These are phyloP conservation scores for Drosophila sp. DNA, from an alignment of 1,140 invertebrate genomes.

Conservation along the genomic window DNA sequence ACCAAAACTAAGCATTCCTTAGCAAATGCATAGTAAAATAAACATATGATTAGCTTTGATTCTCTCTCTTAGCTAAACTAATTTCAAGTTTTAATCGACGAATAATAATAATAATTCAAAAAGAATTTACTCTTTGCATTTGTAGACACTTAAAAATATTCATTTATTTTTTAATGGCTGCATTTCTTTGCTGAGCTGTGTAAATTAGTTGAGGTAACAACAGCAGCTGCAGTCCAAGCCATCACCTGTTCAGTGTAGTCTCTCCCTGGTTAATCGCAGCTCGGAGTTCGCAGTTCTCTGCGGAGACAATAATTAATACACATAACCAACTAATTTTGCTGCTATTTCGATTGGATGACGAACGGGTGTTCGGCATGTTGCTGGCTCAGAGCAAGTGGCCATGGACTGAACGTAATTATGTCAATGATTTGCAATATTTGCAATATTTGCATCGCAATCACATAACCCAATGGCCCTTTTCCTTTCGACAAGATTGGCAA, in stretches of 20 bases:
- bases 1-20: background rate
- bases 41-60: too few species aligned
- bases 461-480: constrained; percentile 38
- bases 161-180: background rate
- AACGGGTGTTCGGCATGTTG: background rate
- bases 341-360: constrained; percentile 38
- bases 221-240: constrained; percentile 42
- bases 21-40: too few species aligned
- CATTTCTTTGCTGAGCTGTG: constrained; percentile 40
- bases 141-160: too few species aligned
- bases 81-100: too few species aligned
- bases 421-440: constrained; percentile 66
- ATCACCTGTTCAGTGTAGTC: constrained; percentile 53
- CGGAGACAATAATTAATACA: constrained; percentile 61
- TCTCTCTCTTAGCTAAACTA: too few species aligned
- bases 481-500: constrained; percentile 34
- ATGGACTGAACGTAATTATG: constrained; percentile 66
- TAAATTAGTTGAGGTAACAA: constrained; percentile 45
- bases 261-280: constrained; percentile 1
- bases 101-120: background rate
- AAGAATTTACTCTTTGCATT: background rate
- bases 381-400: constrained; percentile 39
- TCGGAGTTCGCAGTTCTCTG: constrained; percentile 28
- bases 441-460: constrained; percentile 48
- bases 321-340: constrained; percentile 62